phyloP scores from a whole-genome alignment of 2,797 vertebrate genomes.

The Babyrousa celebensis region DNA sequence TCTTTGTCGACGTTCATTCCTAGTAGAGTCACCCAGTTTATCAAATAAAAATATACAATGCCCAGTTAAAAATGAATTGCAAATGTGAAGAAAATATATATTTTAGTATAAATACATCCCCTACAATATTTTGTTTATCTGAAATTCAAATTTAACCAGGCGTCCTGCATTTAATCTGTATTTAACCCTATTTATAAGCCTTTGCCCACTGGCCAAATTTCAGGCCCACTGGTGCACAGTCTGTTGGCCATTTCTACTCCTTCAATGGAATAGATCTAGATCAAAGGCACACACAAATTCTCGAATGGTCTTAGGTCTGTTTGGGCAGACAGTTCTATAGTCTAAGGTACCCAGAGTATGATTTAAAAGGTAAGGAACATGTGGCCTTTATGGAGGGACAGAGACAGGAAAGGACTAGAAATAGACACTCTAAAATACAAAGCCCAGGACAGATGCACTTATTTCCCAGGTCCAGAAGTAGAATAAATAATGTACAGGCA shows the following conservation, averaged over 20 bases:
- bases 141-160: not conserved
- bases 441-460: not conserved
- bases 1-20: not conserved
- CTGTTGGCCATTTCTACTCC: not conserved
- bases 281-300: not conserved
- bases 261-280: not conserved
- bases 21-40: not conserved
- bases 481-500: not conserved
- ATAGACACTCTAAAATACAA: not conserved
- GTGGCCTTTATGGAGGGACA: not conserved
- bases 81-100: not conserved
- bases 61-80: constrained; percentile 13
- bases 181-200: not conserved
- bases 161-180: not conserved
- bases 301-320: not conserved
- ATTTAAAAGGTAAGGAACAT: not conserved
- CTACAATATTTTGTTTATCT: not conserved
- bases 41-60: not conserved
- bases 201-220: not conserved
- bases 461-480: not conserved
- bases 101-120: not conserved
- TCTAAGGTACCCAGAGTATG: not conserved
- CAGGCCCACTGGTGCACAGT: fast-evolving
- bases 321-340: not conserved
- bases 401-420: not conserved